These are phyloP conservation scores for Megaleporinus macrocephalus DNA, from an alignment of 2,113 vertebrate species.

Conservation along the genomic window DNA sequence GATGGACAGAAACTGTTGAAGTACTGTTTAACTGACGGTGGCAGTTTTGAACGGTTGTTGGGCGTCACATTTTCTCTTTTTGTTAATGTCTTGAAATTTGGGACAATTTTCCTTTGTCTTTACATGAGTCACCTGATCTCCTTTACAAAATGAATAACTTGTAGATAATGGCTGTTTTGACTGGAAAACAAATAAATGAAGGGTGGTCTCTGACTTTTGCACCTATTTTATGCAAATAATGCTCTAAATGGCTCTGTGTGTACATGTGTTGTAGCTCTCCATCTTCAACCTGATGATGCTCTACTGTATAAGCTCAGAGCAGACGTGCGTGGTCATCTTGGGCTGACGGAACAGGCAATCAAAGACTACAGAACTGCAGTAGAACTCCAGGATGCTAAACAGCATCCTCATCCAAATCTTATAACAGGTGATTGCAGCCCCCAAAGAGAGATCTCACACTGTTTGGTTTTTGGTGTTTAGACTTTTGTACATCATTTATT, in stretches of 20 bases:
- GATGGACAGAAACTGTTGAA: too few relatives aligned
- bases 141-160: too few relatives aligned
- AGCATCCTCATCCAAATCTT: neutral
- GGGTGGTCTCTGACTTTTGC: too few relatives aligned
- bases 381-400: conserved; percentile 67
- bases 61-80: too few relatives aligned
- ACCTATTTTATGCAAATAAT: too few relatives aligned
- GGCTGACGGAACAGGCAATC: conserved; percentile 72
- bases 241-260: conserved; percentile 35
- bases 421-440: neutral
- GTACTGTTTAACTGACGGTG: too few relatives aligned
- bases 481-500: neutral
- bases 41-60: too few relatives aligned
- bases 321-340: conserved; percentile 77
- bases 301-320: conserved; percentile 77
- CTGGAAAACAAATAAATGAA: too few relatives aligned
- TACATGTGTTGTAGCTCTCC: conserved; percentile 74
- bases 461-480: neutral
- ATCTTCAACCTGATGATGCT: conserved; percentile 75
- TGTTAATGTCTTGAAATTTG: too few relatives aligned
- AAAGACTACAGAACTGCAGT: conserved; percentile 78
- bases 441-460: neutral
- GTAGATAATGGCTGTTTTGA: too few relatives aligned
- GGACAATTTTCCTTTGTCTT: too few relatives aligned
- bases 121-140: too few relatives aligned